Evolutionary conservation across 2,113 vertebrate genomes (phyloP).

Genomic region (Capra hircus): DNA sequence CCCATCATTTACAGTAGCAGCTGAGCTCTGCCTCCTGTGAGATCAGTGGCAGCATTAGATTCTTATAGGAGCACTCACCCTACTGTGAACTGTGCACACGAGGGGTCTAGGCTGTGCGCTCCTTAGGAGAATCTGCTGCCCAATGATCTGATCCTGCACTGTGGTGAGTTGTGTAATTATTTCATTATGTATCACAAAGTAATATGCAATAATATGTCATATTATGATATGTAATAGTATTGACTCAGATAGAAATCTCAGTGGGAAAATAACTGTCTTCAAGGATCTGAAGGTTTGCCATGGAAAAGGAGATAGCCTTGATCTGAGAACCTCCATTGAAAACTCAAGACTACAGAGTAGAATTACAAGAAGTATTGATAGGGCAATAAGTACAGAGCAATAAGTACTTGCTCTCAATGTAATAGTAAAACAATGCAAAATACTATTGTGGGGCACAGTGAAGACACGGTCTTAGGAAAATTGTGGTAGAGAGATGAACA

Average conservation of each 20-base stretch:
- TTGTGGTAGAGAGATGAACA: background rate
- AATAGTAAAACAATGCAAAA: background rate
- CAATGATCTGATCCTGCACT: background rate
- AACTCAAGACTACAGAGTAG: background rate
- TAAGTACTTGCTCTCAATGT: slow-evolving; percentile 5
- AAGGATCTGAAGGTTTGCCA: background rate
- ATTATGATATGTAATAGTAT: background rate
- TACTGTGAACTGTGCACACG: background rate
- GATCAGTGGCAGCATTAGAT: background rate
- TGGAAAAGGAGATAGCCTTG: background rate
- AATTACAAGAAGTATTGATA: background rate
- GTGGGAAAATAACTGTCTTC: background rate
- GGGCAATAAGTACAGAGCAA: background rate
- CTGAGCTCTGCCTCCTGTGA: background rate
- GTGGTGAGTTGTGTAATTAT: background rate
- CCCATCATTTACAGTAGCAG: background rate
- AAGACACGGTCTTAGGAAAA: background rate
- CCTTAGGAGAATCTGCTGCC: background rate
- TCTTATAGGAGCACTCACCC: background rate
- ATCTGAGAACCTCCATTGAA: background rate
- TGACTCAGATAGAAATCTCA: background rate
- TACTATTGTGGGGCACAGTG: background rate
- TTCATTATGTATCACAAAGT: background rate
- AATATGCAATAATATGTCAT: background rate
- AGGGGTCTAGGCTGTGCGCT: background rate